Conservation (phyloP, 2,888 invertebrate species). For the Boloria selene region DNA sequence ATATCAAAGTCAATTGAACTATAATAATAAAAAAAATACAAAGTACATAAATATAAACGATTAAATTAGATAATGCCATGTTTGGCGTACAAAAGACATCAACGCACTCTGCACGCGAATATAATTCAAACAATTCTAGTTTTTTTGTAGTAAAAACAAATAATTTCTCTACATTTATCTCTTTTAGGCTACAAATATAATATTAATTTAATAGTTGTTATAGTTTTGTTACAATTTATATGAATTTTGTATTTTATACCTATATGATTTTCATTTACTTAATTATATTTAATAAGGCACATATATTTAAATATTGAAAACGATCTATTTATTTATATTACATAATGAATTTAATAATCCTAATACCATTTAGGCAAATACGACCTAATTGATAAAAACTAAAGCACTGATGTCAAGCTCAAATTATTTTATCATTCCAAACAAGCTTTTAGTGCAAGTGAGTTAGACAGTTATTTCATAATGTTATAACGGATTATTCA, state of each 20-base stretch:
- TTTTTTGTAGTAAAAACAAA: neutral
- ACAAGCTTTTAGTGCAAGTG: no score
- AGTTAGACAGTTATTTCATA: conserved; percentile 5
- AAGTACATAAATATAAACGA: neutral
- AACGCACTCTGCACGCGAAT: conserved; percentile 7
- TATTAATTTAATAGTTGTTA: neutral
- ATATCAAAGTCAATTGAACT: no score
- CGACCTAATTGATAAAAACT: no score
- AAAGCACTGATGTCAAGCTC: no score
- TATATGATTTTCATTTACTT: no score
- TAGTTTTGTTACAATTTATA: neutral
- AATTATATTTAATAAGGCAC: no score
- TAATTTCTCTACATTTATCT: neutral
- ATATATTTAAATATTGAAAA: no score
- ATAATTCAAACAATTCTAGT: neutral
- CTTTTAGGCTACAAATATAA: neutral
- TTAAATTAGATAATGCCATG: neutral
- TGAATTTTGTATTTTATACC: neutral
- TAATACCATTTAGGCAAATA: no score
- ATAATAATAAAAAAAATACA: no score
- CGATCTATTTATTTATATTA: no score
- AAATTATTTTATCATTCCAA: no score
- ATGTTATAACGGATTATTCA: conserved; percentile 43
- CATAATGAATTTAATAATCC: no score
- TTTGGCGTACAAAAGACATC: conserved; percentile 15